phyloP scores from a whole-genome alignment of 2,888 invertebrate species.

The Tinea trinotella region DNA sequence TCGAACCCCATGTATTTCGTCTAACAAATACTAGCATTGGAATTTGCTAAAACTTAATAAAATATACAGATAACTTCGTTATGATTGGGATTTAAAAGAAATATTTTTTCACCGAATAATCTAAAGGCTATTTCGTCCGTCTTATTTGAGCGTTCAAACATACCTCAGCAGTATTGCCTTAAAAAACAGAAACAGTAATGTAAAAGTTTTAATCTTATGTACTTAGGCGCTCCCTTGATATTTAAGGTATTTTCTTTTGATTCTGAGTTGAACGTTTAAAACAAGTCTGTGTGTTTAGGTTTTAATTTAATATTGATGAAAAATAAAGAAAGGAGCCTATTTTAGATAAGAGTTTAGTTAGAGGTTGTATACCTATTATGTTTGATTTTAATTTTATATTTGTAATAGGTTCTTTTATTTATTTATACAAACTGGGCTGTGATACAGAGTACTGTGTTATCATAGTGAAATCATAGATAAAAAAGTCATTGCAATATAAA shows the following conservation, averaged over 20 bases:
- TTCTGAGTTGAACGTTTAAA: conserved; percentile 6
- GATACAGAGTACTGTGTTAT: no score
- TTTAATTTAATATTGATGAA: conserved; percentile 13
- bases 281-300: conserved; percentile 10
- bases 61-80: no score
- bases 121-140: neutral
- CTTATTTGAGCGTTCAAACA: neutral
- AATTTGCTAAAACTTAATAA: no score
- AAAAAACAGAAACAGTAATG: conserved; percentile 1
- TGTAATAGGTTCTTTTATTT: no score
- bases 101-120: neutral
- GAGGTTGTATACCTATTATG: no score
- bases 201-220: conserved; percentile 16
- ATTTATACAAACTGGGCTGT: no score
- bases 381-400: no score
- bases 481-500: no score
- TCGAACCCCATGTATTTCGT: no score
- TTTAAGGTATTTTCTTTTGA: conserved; percentile 10
- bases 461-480: no score
- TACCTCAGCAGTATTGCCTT: neutral
- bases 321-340: neutral
- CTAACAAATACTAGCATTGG: no score
- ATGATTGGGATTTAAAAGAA: no score
- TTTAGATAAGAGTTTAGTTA: neutral
- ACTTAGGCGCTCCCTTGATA: conserved; percentile 12